Base-by-base conservation (phyloP, 2,888 invertebrate species). In the Dasysyrphus albostriatus region DNA sequence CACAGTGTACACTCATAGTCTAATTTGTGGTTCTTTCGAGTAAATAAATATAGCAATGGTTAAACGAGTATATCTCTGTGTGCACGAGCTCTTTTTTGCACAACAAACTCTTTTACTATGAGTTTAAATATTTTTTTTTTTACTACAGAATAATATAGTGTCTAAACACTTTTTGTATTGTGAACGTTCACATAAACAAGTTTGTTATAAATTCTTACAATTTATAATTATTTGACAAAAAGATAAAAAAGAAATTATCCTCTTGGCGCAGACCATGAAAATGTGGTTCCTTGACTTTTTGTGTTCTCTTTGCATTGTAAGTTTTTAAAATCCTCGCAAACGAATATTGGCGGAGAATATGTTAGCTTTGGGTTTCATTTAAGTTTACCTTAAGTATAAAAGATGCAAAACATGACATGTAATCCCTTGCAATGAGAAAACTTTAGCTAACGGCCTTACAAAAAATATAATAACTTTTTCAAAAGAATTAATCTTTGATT, bases 401-500 rank as follows among this genome's bases (percentile, higher is more conserved):
- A n/a, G 19, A 59, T 19, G 9, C 24, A 24, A 39, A 19, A 59
- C 3, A 59, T 39, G 6, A 59, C 3, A 59, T 39, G 6, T 39
- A 37, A 37, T 59, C 59, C 59, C 19, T 19, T 39, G 37, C 12
- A 19, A 59, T 19, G 37, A 39, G 19, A 39, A 59, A 59, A 59
- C 37, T 39, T 59, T 37, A 12, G 24, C n/a, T n/a, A n/a, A n/a
- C n/a, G n/a, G n/a, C n/a, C n/a, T n/a, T 39, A 10, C n/a, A n/a
- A 39, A 34, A 34, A 12, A 37, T 37, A 12, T 24, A 4, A 24
- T 19, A 37, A 59, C 10, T 59, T 37, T 59, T 39, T 32, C 37
- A 59, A 39, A 58, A 37, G 58, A 10, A 58, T 34, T 54, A 54
- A 54, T 54, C 54, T 54, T 32, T 54, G 54, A 54, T 32, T 32